phyloP scores from a whole-genome alignment of 1,140 invertebrate species.

The Steinernema khuongi region DNA sequence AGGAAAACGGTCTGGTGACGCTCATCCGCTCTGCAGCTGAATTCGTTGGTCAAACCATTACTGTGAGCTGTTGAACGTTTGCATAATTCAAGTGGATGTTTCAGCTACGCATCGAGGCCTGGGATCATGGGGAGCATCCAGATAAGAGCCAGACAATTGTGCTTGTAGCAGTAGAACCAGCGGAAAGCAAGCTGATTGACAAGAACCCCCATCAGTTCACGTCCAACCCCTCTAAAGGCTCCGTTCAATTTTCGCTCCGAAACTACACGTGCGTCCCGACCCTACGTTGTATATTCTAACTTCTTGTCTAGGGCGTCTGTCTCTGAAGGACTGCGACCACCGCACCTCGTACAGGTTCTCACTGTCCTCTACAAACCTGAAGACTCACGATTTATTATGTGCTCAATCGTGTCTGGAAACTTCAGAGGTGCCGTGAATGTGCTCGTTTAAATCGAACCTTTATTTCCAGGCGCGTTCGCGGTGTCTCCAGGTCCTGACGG shows the following conservation, averaged over 20 bases:
- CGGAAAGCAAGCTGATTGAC: conserved; percentile 29
- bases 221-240: conserved; percentile 25
- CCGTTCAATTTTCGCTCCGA: conserved; percentile 45
- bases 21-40: conserved; percentile 34
- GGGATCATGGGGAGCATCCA: conserved; percentile 45
- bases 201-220: conserved; percentile 21
- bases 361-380: conserved; percentile 49
- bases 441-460: conserved; percentile 17
- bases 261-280: conserved; percentile 47
- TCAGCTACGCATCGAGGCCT: conserved; percentile 48
- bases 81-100: conserved; percentile 14
- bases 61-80: conserved; percentile 32
- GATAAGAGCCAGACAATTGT: conserved; percentile 47
- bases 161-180: conserved; percentile 41
- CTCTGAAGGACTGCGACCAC: conserved; percentile 50
- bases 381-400: conserved; percentile 55
- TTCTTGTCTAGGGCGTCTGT: conserved; percentile 47
- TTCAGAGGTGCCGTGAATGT: conserved; percentile 43
- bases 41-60: conserved; percentile 43
- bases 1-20: conserved; percentile 47
- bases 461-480: conserved; percentile 31
- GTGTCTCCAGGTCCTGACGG: conserved; percentile 37
- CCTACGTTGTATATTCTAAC: background rate
- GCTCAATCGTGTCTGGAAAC: conserved; percentile 51
- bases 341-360: conserved; percentile 45